A percentile compares a stretch with the other conserved stretches of the same genome.
Conservation (phyloP, 2,888 invertebrate genomes). For the Thecocarcelia acutangulata region DNA sequence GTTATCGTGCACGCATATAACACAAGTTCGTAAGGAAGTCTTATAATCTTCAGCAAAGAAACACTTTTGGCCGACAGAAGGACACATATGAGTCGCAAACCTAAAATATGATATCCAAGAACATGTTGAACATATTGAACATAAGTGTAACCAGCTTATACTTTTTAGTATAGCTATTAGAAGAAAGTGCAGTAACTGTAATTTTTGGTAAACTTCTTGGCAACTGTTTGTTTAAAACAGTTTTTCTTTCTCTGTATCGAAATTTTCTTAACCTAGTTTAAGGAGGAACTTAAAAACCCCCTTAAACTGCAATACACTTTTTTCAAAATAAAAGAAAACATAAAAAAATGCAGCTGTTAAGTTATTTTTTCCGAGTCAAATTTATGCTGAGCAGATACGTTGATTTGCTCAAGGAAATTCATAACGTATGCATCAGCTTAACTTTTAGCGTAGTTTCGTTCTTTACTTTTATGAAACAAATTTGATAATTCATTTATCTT, state of each 20-base stretch:
- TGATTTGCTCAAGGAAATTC: not conserved
- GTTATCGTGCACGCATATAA: too few species aligned
- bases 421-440: conserved; percentile 57
- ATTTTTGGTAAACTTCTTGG: too few species aligned
- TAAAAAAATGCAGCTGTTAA: conserved; percentile 47
- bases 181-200: too few species aligned
- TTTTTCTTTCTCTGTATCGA: not conserved
- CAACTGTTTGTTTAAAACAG: too few species aligned
- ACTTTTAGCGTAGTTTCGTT: conserved; percentile 24
- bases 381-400: conserved; percentile 24
- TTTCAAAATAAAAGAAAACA: conserved; percentile 2
- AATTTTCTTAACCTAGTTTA: conserved; percentile 55
- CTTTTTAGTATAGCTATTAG: too few species aligned
- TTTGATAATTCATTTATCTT: conserved; percentile 65
- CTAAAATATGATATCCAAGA: too few species aligned
- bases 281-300: conserved; percentile 3
- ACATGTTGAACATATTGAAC: too few species aligned
- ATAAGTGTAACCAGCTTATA: too few species aligned
- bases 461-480: conserved; percentile 15
- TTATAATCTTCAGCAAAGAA: too few species aligned
- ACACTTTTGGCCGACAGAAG: too few species aligned
- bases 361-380: conserved; percentile 19
- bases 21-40: too few species aligned
- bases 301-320: conserved; percentile 33
- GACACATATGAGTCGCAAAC: too few species aligned